A percentile compares a stretch with the other conserved stretches of the same genome.
phyloP scores from a whole-genome alignment of 2,888 invertebrate species.

The Drosophila paranaensis region DNA sequence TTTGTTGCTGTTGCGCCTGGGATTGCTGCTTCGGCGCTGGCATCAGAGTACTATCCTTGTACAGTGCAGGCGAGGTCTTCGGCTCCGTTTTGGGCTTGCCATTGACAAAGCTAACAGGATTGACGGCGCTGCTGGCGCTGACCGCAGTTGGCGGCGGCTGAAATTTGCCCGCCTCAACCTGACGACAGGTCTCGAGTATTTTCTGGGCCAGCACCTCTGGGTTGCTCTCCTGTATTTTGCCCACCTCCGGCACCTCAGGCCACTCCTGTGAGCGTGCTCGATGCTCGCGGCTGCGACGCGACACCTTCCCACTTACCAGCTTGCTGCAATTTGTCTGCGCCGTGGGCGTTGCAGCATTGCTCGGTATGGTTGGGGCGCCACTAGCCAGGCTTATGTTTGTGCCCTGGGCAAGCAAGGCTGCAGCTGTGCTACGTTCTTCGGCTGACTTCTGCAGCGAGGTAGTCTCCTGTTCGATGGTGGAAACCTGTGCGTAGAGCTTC shows the following conservation, averaged over 20 bases:
- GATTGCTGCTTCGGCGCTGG: slow-evolving; percentile 82
- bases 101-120: slow-evolving; percentile 27
- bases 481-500: slow-evolving; percentile 92
- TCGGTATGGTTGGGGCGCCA: slow-evolving; percentile 33
- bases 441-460: slow-evolving; percentile 89
- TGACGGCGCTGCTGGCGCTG: slow-evolving; percentile 1
- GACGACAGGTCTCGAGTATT: slow-evolving; percentile 94
- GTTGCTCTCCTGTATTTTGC: slow-evolving; percentile 96
- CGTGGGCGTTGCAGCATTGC: slow-evolving; percentile 37
- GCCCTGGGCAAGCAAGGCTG: slow-evolving; percentile 82
- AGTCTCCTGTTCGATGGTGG: slow-evolving; percentile 92
- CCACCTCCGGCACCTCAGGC: slow-evolving; percentile 95
- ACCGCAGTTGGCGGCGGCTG: slow-evolving; percentile 33
- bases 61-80: slow-evolving; percentile 41
- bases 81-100: slow-evolving; percentile 47
- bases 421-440: slow-evolving; percentile 87
- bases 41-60: slow-evolving; percentile 83
- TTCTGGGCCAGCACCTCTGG: slow-evolving; percentile 95
- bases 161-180: slow-evolving; percentile 93
- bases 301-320: slow-evolving; percentile 81
- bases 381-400: slow-evolving; percentile 81
- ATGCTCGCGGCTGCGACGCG: slow-evolving; percentile 89
- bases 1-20: slow-evolving; percentile 39
- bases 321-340: slow-evolving; percentile 42
- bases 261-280: slow-evolving; percentile 94